Percentiles rank a stretch among this genome's conserved stretches.
Evolutionary conservation across 2,888 invertebrate species (phyloP).

Genomic region (Zygothrica quintamaculata): DNA sequence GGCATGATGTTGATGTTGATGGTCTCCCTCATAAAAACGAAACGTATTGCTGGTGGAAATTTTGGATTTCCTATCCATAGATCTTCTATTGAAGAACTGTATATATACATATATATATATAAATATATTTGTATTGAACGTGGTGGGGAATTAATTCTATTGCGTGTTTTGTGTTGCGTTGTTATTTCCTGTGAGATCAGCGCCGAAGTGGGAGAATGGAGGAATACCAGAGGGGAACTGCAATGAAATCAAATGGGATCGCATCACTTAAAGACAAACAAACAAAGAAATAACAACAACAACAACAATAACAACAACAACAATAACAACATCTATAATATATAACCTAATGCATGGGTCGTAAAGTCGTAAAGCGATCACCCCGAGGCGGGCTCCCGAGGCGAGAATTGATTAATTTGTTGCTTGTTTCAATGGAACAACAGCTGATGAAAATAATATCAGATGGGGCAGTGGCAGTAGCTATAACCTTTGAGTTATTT

Average conservation of each 20-base stretch:
- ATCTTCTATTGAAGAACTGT: constrained; percentile 2
- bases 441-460: constrained; percentile 64
- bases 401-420: constrained; percentile 76
- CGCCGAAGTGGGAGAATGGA: neutral
- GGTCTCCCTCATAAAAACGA: no score
- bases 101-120: neutral
- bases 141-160: constrained; percentile 48
- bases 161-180: constrained; percentile 35
- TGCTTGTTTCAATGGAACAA: constrained; percentile 51
- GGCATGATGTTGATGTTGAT: no score
- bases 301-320: no score
- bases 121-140: constrained; percentile 32
- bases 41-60: no score
- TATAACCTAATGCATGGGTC: constrained; percentile 43
- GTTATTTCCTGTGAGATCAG: constrained; percentile 54
- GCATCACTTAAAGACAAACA: constrained; percentile 61
- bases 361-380: constrained; percentile 54
- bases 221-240: constrained; percentile 6
- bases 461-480: constrained; percentile 36
- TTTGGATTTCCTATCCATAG: constrained; percentile 14
- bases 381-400: constrained; percentile 21
- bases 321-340: no score
- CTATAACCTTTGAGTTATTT: constrained; percentile 60
- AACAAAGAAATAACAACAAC: constrained; percentile 37
- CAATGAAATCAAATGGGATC: constrained; percentile 50